These are phyloP conservation scores for Thalassaphorura encarpata DNA, from an alignment of 1,140 invertebrate species.

Conservation along the genomic window DNA sequence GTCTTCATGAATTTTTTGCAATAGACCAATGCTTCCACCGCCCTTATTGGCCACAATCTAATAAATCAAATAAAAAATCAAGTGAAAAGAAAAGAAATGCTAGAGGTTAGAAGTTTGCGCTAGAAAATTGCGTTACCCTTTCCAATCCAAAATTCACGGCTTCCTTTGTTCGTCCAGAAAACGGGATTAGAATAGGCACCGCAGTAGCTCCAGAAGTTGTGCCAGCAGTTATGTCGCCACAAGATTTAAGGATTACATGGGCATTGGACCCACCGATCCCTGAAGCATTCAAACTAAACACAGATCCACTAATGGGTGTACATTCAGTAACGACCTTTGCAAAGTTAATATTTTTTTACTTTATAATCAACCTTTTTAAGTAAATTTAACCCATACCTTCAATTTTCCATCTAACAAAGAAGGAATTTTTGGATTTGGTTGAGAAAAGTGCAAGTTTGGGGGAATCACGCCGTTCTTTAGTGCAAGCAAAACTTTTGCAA, in stretches of 20 bases:
- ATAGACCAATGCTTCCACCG: no score
- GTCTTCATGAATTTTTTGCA: no score
- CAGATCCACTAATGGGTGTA: conserved; percentile 37
- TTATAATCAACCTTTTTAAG: neutral
- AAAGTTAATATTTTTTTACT: neutral
- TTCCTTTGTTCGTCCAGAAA: conserved; percentile 43
- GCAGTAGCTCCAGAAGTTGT: neutral
- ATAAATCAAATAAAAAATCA: neutral
- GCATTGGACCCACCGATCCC: conserved; percentile 52
- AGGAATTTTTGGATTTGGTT: conserved; percentile 52
- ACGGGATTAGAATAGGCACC: conserved; percentile 38
- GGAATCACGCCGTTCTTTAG: conserved; percentile 45
- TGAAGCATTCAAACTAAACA: conserved; percentile 48
- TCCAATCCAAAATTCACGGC: conserved; percentile 41
- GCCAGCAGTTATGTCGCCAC: neutral
- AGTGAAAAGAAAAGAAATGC: neutral
- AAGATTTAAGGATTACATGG: conserved; percentile 42
- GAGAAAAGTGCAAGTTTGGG: conserved; percentile 48
- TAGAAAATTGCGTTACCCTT: conserved; percentile 31
- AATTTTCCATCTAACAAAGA: conserved; percentile 53
- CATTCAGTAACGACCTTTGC: conserved; percentile 33
- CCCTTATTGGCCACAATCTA: neutral
- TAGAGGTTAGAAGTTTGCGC: neutral
- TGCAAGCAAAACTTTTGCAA: conserved; percentile 62
- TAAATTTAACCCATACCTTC: conserved; percentile 34